phyloP scores from a whole-genome alignment of 2,888 invertebrate genomes.

The Ypsolopha sequella region DNA sequence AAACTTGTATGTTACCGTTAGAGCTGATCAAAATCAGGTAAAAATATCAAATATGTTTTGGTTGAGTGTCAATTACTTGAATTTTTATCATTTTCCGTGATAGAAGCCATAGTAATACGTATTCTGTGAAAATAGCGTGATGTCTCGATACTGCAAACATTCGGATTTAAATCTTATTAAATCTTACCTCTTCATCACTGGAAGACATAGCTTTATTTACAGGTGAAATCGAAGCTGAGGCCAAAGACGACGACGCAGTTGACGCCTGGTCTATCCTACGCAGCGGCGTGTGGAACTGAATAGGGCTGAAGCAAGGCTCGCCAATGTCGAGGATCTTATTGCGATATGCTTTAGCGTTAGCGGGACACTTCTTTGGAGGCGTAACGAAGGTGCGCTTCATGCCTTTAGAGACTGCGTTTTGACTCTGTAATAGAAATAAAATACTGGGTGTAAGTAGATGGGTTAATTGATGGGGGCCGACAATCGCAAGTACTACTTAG shows the following conservation, averaged over 20 bases:
- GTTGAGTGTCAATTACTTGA: too few species aligned
- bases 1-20: too few species aligned
- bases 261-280: slow-evolving; percentile 28
- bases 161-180: background rate
- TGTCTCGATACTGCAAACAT: background rate
- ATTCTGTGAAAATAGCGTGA: too few species aligned
- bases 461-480: too few species aligned
- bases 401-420: slow-evolving; percentile 37
- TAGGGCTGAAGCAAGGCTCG: slow-evolving; percentile 53
- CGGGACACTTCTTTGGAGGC: slow-evolving; percentile 27
- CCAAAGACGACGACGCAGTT: slow-evolving; percentile 36
- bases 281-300: slow-evolving; percentile 48
- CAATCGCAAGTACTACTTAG: too few species aligned
- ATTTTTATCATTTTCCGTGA: too few species aligned
- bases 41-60: too few species aligned
- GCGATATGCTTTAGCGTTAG: slow-evolving; percentile 32
- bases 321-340: slow-evolving; percentile 54
- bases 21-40: too few species aligned
- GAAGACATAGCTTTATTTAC: slow-evolving; percentile 40
- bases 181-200: slow-evolving; percentile 50
- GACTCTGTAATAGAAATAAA: slow-evolving; percentile 27
- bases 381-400: slow-evolving; percentile 60
- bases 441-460: background rate
- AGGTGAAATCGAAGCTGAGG: slow-evolving; percentile 48
- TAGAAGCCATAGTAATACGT: too few species aligned